Evolutionary conservation across 2,113 vertebrate genomes (phyloP).

Genomic region (Chaetodon auriga): DNA sequence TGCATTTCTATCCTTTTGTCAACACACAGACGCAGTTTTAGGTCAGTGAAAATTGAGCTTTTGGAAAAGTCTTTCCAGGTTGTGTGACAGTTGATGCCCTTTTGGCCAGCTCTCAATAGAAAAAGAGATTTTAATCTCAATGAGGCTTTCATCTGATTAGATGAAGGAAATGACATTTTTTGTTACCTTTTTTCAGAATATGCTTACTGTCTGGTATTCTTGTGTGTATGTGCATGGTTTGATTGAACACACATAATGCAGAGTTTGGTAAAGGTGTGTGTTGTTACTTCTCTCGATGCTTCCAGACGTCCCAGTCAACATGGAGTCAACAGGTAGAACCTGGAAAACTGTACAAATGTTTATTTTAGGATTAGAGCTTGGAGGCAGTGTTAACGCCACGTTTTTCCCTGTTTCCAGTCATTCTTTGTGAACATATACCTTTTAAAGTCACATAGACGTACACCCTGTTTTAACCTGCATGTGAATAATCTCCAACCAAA

Average conservation of each 20-base stretch:
- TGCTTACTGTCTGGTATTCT: background rate
- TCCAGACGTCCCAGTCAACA: constrained; percentile 24
- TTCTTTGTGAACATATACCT: background rate
- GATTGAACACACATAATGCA: background rate
- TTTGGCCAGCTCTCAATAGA: too few relatives aligned
- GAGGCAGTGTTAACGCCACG: background rate
- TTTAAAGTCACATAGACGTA: background rate
- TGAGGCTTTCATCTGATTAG: background rate
- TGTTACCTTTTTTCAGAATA: background rate
- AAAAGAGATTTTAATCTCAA: background rate
- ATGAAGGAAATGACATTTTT: background rate
- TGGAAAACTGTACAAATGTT: background rate
- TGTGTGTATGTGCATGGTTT: background rate
- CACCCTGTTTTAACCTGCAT: background rate
- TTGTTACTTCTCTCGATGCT: constrained; percentile 41
- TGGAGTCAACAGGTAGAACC: constrained; percentile 38
- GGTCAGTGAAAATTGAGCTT: too few relatives aligned
- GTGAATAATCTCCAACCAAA: background rate
- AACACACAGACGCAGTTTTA: background rate
- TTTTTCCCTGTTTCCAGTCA: background rate
- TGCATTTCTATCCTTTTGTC: too few relatives aligned
- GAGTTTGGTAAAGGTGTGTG: background rate
- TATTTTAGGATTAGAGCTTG: background rate
- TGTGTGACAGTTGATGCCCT: too few relatives aligned
- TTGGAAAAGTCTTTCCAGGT: too few relatives aligned